These are phyloP conservation scores for Protomyctophum bolini DNA, from an alignment of 2,113 vertebrate genomes.

Conservation along the genomic window DNA sequence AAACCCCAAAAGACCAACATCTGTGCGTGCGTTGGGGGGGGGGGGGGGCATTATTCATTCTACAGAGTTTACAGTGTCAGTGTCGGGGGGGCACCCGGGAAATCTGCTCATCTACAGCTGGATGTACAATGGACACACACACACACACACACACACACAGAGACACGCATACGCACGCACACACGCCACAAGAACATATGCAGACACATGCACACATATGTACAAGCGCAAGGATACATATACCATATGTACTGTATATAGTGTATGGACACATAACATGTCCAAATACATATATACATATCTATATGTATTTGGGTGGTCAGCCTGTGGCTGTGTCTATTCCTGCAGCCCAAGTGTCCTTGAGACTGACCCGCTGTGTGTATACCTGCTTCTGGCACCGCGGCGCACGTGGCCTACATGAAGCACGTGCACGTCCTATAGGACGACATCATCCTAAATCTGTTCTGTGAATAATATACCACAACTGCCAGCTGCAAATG, in stretches of 20 bases:
- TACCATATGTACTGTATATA: no score
- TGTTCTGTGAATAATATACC: no score
- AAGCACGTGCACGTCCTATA: no score
- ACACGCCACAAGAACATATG: not conserved
- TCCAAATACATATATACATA: not conserved
- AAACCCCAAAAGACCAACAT: slow-evolving; percentile 21
- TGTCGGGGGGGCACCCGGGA: slow-evolving; percentile 59
- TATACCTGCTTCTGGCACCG: no score
- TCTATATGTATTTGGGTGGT: not conserved
- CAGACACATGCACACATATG: no score
- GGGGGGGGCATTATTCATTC: slow-evolving; percentile 67
- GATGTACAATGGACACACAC: slow-evolving; percentile 30
- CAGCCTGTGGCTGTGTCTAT: no score
- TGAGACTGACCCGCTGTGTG: no score
- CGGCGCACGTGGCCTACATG: no score
- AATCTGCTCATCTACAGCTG: slow-evolving; percentile 65
- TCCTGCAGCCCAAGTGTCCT: no score
- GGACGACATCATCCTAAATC: no score
- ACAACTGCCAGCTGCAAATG: no score
- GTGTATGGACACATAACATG: not conserved
- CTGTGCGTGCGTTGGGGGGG: slow-evolving; percentile 33
- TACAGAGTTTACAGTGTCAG: slow-evolving; percentile 53
- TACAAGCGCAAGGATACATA: no score
- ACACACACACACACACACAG: slow-evolving; percentile 15
- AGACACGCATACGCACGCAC: not conserved